Evolutionary conservation across 1,140 invertebrate species (phyloP), one percentile per base, ranked within the genome.

Genomic region (Steinernema khuongi): DNA sequence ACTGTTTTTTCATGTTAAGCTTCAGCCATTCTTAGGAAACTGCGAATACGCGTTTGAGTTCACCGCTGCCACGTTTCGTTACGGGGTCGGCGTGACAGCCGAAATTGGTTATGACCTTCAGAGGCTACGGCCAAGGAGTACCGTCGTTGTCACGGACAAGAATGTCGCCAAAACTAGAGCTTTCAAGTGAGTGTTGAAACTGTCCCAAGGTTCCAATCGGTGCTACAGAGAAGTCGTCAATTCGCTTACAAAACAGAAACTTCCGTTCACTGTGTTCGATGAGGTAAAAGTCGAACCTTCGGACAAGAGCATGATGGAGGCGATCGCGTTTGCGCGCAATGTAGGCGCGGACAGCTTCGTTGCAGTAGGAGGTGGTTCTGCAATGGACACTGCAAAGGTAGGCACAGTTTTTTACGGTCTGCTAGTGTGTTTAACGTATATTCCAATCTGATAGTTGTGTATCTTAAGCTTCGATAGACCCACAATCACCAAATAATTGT

Each of bases 331-430:
- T 86, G 91, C 90, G 0, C 90, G 90, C 79, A 81, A 83, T 1
- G 84, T 85, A 22, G 85, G 90, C 0, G 94, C 92, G 83, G 93
- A 95, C 86, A 90, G 91, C 36, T 95, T 90, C 83, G 87, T 95
- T 70, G 92, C 93, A 1, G 91, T 95, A n/a, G 93, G 93, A 1
- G 93, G 93, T 50, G 93, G 93, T 1, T 94, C 93, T 0, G 91
- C 92, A 0, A 94, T 96, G 81, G 93, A 96, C 83, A 95, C 93
- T 0, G 91, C 91, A 79, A 96, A 96, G 87, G 73, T 74, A 60
- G 36, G 36, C n/a, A n/a, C n/a, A n/a, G n/a, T n/a, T n/a, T n/a
- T n/a, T n/a, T n/a, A n/a, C n/a, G n/a, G n/a, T n/a, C n/a, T n/a
- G n/a, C n/a, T n/a, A n/a, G n/a, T n/a, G n/a, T n/a, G n/a, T n/a